Percentiles rank a stretch among this genome's conserved stretches.
Conservation (phyloP, 1,140 invertebrate genomes). For the Lepidurus packardi region DNA sequence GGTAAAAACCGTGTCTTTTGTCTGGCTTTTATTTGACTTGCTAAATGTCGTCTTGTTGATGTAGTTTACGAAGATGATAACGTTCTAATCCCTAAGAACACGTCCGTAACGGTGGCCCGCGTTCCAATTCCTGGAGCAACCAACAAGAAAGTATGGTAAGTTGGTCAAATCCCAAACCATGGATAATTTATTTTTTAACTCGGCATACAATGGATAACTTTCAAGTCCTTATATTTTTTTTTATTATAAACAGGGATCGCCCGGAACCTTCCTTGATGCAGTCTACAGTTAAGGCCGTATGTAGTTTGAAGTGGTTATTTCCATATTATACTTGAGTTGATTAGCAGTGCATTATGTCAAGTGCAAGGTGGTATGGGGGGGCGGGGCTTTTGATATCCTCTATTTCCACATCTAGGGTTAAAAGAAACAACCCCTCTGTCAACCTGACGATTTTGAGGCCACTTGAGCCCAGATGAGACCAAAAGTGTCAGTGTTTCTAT, state of each 20-base stretch:
- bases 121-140: slow-evolving; percentile 63
- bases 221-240: slow-evolving; percentile 33
- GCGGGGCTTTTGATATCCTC: too few species aligned
- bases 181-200: neutral
- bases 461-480: too few species aligned
- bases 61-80: slow-evolving; percentile 85
- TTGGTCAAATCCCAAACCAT: neutral
- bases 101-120: slow-evolving; percentile 89
- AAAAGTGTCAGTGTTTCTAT: too few species aligned
- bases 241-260: slow-evolving; percentile 40
- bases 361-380: too few species aligned
- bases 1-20: slow-evolving; percentile 53
- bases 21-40: neutral
- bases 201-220: neutral
- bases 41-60: slow-evolving; percentile 45
- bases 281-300: slow-evolving; percentile 35
- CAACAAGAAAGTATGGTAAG: slow-evolving; percentile 54
- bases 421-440: too few species aligned
- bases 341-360: neutral
- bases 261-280: slow-evolving; percentile 31
- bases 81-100: slow-evolving; percentile 90
- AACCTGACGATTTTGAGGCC: too few species aligned
- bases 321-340: neutral
- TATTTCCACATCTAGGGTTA: too few species aligned
- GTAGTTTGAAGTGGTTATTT: slow-evolving; percentile 28